A percentile compares a stretch with the other conserved stretches of the same genome.
These are phyloP conservation scores for Bombus waltoni DNA, from an alignment of 1,140 invertebrate species.

Conservation along the genomic window DNA sequence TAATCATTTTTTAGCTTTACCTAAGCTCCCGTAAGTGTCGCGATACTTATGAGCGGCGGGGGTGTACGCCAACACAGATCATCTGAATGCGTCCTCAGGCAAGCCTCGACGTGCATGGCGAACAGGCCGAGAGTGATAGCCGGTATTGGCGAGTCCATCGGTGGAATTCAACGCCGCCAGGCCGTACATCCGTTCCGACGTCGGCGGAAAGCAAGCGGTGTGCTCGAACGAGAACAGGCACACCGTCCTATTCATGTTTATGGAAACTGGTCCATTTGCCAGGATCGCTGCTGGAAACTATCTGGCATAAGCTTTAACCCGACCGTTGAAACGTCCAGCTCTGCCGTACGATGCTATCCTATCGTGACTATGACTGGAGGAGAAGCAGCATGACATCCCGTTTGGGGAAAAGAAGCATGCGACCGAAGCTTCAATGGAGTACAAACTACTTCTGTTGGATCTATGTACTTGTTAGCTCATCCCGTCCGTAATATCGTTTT, in stretches of 20 bases:
- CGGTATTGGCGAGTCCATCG: conserved; percentile 62
- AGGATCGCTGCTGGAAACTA: conserved; percentile 66
- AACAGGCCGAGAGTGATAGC: conserved; percentile 18
- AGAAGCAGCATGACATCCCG: conserved; percentile 43
- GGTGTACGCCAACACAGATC: not conserved
- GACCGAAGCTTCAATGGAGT: not conserved
- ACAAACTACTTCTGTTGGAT: not conserved
- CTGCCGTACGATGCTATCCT: not conserved
- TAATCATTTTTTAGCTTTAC: not conserved
- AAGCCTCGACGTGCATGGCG: not conserved
- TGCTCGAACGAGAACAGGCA: conserved; percentile 55
- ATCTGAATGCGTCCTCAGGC: conserved; percentile 1
- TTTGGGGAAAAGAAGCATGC: conserved; percentile 20
- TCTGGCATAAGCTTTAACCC: conserved; percentile 63
- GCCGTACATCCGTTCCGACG: conserved; percentile 65
- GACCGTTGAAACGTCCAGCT: conserved; percentile 57
- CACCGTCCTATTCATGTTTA: conserved; percentile 67
- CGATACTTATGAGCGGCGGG: not conserved
- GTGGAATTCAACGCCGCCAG: conserved; percentile 63
- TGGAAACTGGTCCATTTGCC: conserved; percentile 69
- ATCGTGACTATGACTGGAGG: not conserved
- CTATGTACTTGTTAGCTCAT: conserved; percentile 5
- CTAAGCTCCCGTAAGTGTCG: not conserved
- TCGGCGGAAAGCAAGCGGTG: conserved; percentile 65
- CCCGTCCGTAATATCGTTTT: not conserved